Evolutionary conservation across 2,888 invertebrate species (phyloP), one percentile per base, ranked within the genome.

Genomic region (Urechis unicinctus): DNA sequence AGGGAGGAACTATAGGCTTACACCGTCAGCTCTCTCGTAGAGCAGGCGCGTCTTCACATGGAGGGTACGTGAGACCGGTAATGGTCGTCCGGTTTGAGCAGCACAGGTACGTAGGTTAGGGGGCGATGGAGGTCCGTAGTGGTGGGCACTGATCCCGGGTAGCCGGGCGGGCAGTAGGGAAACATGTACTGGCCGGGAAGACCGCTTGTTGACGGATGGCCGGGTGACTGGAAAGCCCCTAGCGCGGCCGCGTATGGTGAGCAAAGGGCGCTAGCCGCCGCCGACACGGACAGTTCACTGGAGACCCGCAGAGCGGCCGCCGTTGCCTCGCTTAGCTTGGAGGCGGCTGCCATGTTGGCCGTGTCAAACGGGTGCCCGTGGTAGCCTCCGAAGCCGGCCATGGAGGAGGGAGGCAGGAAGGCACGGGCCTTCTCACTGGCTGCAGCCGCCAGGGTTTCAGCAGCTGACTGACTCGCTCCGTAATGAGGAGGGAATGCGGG

Each of bases 71-170:
- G 44, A n/a, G 43, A 68, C 25, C 73, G 61, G 61, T 72, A 73
- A 61, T 73, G 73, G 47, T 77, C 77, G 56, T 78, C 77, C 3
- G 76, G 77, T 62, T 78, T 78, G 31, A 77, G 72, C 53, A 78
- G 65, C 22, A 77, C 68, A 13, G 50, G 54, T 9, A 59, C 57
- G 59, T 78, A 78, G 3, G 76, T 72, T 22, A 76, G 68, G 1
- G 75, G 75, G 52, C 77, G 65, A 57, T 73, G 70, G 29, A 76
- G 64, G 60, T 77, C 75, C 50, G 66, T 66, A 21, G 72, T 66
- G 43, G 70, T 69, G n/a, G 67, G 61, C 26, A 71, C 65, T 22
- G 54, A 21, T 3, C 68, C 65, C 55, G 71, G 61, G 52, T 57
- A 60, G 26, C 50, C 53, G 0, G 74, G 73, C 1, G 73, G 72